A percentile compares a stretch with the other conserved stretches of the same genome.
Conservation (phyloP, 2,888 invertebrate species). For the Hetaerina titia region DNA sequence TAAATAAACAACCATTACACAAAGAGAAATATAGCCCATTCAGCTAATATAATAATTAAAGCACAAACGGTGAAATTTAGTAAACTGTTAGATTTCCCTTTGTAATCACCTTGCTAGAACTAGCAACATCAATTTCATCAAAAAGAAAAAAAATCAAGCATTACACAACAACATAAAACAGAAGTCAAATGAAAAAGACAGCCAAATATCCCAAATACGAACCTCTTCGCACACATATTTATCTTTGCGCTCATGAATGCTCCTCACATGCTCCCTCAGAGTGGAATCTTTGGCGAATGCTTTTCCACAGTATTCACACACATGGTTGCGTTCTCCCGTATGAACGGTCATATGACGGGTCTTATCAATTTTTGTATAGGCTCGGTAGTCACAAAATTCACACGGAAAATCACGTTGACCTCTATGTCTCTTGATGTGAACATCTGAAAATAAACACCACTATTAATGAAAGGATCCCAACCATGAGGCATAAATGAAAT, state of each 20-base stretch:
- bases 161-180: neutral
- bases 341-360: slow-evolving; percentile 70
- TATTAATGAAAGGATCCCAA: neutral
- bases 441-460: slow-evolving; percentile 67
- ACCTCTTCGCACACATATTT: slow-evolving; percentile 70
- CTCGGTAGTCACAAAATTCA: slow-evolving; percentile 70
- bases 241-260: slow-evolving; percentile 69
- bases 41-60: neutral
- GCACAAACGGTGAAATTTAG: neutral
- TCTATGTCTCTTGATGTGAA: slow-evolving; percentile 70
- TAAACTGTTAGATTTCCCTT: neutral
- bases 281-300: slow-evolving; percentile 71
- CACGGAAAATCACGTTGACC: slow-evolving; percentile 70
- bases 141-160: neutral
- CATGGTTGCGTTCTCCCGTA: slow-evolving; percentile 70
- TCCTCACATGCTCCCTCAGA: slow-evolving; percentile 70
- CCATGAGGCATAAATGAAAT: neutral
- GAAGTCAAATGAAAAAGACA: slow-evolving; percentile 28
- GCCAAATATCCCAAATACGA: neutral
- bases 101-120: neutral
- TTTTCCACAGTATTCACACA: slow-evolving; percentile 71
- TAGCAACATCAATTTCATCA: neutral
- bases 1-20: neutral
- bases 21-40: neutral
- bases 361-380: slow-evolving; percentile 70